Evolutionary conservation across 37 sponge, comb jelly and placozoan genomes (phyloP).

Genomic region (Halisarca cf. caerulea): DNA sequence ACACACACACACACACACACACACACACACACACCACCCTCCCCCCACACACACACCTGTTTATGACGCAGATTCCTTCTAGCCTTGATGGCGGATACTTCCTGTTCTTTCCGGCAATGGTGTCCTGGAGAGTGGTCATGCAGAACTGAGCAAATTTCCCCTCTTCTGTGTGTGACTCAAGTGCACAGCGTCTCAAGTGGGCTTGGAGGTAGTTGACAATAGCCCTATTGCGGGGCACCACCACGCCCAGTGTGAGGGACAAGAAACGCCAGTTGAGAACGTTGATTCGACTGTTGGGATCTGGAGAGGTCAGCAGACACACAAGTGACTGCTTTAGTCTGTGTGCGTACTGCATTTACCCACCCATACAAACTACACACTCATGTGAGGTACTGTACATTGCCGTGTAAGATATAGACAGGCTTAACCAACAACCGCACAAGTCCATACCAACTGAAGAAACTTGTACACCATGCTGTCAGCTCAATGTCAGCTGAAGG

Average conservation of each 20-base stretch:
- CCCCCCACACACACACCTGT: constrained; percentile 53
- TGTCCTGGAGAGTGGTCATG: constrained; percentile 66
- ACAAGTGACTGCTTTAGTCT: too few species aligned
- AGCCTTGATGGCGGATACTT: constrained; percentile 91
- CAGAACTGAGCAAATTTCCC: constrained; percentile 92
- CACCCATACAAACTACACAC: too few species aligned
- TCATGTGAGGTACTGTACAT: too few species aligned
- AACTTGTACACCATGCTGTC: too few species aligned
- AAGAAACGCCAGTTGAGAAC: constrained; percentile 92
- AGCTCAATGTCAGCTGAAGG: too few species aligned
- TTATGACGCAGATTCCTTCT: constrained; percentile 84
- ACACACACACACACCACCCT: too few species aligned
- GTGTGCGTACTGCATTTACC: too few species aligned
- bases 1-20: too few species aligned
- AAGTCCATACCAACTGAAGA: too few species aligned
- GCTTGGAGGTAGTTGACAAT: constrained; percentile 88
- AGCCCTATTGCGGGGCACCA: constrained; percentile 83
- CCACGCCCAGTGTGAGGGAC: constrained; percentile 74
- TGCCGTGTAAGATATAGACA: too few species aligned
- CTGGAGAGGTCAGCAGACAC: constrained; percentile 32
- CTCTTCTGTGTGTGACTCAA: constrained; percentile 88
- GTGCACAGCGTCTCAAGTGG: constrained; percentile 72
- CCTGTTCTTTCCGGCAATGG: constrained; percentile 77
- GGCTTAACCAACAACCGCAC: too few species aligned
- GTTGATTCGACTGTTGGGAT: constrained; percentile 93